phyloP scores from a whole-genome alignment of 2,888 invertebrate genomes.

The Temnothorax unifasciatus region DNA sequence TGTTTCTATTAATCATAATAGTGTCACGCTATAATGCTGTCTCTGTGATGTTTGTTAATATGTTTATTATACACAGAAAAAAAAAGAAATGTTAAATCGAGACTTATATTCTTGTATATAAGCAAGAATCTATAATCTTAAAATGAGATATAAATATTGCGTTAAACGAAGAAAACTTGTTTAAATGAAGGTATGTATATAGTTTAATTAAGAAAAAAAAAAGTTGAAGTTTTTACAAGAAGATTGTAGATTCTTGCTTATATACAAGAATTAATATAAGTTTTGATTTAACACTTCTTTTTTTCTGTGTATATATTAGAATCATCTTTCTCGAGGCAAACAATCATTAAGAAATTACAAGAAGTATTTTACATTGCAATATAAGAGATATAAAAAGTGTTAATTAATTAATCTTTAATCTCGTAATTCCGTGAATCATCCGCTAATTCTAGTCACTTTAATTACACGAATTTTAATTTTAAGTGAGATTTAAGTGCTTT shows the following conservation, averaged over 20 bases:
- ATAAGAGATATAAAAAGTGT: neutral
- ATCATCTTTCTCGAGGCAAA: neutral
- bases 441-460: neutral
- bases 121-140: too few relatives aligned
- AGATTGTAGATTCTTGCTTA: too few relatives aligned
- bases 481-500: conserved; percentile 27
- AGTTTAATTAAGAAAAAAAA: too few relatives aligned
- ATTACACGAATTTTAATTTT: conserved; percentile 42
- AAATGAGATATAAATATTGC: too few relatives aligned
- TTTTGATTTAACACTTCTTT: too few relatives aligned
- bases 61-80: neutral
- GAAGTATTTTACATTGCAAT: neutral
- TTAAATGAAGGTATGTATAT: too few relatives aligned
- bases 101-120: too few relatives aligned
- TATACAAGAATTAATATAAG: too few relatives aligned
- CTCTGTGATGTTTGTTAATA: neutral
- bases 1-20: neutral
- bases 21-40: neutral
- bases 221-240: too few relatives aligned
- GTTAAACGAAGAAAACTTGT: too few relatives aligned
- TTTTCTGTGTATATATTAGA: neutral
- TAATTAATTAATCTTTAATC: conserved; percentile 23
- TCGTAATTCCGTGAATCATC: neutral
- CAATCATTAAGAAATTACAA: neutral
- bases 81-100: too few relatives aligned